Evolutionary conservation across 2,113 vertebrate genomes (phyloP).

Genomic region (Microtus oregoni): DNA sequence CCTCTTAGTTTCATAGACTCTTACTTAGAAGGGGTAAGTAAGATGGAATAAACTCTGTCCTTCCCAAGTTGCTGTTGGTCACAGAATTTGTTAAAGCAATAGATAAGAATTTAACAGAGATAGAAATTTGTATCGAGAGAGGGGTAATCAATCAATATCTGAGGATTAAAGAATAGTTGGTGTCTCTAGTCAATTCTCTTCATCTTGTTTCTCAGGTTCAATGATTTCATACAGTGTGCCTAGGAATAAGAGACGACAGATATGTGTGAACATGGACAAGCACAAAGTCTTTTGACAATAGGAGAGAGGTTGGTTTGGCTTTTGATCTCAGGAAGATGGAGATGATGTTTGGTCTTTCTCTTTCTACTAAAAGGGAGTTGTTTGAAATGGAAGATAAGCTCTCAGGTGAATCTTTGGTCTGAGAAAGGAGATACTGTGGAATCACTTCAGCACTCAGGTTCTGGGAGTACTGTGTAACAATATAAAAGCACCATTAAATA

Average conservation of each 20-base stretch:
- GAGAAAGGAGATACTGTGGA: background rate
- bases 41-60: background rate
- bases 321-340: slow-evolving; percentile 27
- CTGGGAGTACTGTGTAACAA: background rate
- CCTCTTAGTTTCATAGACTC: background rate
- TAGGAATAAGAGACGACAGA: slow-evolving; percentile 32
- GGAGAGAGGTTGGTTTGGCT: slow-evolving; percentile 28
- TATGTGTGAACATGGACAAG: slow-evolving; percentile 7
- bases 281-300: background rate
- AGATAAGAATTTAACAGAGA: background rate
- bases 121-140: background rate
- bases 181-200: slow-evolving; percentile 37
- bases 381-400: slow-evolving; percentile 12
- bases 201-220: slow-evolving; percentile 44
- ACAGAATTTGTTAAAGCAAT: background rate
- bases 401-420: background rate
- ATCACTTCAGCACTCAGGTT: background rate
- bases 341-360: background rate
- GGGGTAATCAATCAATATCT: slow-evolving; percentile 19
- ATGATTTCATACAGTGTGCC: background rate
- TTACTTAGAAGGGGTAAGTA: background rate
- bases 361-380: slow-evolving; percentile 17
- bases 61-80: background rate
- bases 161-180: background rate
- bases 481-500: background rate